Conservation (phyloP, 1,140 invertebrate species). For the Leptoteleia sp. region DNA sequence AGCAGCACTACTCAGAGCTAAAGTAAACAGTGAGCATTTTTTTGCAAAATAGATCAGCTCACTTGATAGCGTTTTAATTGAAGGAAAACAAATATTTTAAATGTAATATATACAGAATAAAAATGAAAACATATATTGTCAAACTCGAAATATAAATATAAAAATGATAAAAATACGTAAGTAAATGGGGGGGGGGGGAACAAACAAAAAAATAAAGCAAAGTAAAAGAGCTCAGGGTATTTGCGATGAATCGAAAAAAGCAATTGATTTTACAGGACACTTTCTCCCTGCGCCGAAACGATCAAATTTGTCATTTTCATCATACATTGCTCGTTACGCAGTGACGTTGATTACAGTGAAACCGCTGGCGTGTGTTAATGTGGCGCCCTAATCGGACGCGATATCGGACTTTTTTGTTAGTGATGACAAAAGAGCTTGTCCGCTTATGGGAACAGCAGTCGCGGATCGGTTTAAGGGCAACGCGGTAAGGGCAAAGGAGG, state of each 20-base stretch:
- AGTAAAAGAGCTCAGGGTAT: neutral
- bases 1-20: no score
- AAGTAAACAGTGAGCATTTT: no score
- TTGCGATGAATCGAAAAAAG: constrained; percentile 2
- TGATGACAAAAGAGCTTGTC: neutral
- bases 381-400: constrained; percentile 21
- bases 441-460: neutral
- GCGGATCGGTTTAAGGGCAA: neutral
- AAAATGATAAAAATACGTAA: no score
- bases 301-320: constrained; percentile 11
- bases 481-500: no score
- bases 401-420: constrained; percentile 4
- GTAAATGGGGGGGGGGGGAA: no score
- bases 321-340: constrained; percentile 25
- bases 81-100: no score
- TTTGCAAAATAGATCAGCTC: no score
- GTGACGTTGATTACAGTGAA: constrained; percentile 10
- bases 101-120: no score
- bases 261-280: constrained; percentile 8
- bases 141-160: no score
- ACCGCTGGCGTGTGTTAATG: neutral
- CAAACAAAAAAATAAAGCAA: neutral
- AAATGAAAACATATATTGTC: no score
- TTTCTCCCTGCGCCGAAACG: constrained; percentile 3
- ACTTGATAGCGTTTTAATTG: no score